Conservation (phyloP, 2,888 invertebrate species). For the Parnassius glacialis region DNA sequence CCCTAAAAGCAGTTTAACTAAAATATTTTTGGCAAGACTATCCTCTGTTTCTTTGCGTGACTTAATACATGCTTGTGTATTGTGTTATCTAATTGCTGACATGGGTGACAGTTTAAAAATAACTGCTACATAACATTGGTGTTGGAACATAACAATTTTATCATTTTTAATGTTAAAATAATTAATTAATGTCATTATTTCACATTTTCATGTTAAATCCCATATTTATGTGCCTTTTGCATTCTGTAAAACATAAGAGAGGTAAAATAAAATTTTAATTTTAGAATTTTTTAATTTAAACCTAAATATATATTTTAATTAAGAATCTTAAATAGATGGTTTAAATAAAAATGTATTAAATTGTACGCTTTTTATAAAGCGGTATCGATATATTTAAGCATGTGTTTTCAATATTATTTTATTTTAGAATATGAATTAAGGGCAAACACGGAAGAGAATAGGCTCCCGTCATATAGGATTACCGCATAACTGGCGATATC, state of each 20-base stretch:
- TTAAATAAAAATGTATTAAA: constrained; percentile 63
- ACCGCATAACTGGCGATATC: constrained; percentile 58
- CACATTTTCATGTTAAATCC: neutral
- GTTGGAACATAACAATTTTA: neutral
- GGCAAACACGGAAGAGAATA: constrained; percentile 46
- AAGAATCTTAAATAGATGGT: constrained; percentile 67
- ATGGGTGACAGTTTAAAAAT: too few relatives aligned
- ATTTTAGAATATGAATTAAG: constrained; percentile 68
- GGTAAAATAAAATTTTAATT: constrained; percentile 61
- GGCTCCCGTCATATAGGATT: constrained; percentile 39
- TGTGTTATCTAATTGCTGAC: too few relatives aligned
- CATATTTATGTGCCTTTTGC: constrained; percentile 44
- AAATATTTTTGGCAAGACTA: neutral
- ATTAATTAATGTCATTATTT: neutral
- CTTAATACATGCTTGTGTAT: too few relatives aligned
- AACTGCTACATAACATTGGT: too few relatives aligned
- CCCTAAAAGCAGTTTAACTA: neutral
- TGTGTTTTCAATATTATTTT: constrained; percentile 54
- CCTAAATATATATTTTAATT: constrained; percentile 60
- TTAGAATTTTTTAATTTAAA: constrained; percentile 64
- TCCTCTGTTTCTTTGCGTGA: neutral
- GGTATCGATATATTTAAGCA: constrained; percentile 65
- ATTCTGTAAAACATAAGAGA: constrained; percentile 59
- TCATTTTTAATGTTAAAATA: neutral
- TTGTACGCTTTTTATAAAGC: constrained; percentile 61